Percentiles rank a stretch among this genome's conserved stretches.
These are phyloP conservation scores for Hippasteria phrygiana DNA, from an alignment of 53 echinoderm and acorn worm species.

Conservation along the genomic window DNA sequence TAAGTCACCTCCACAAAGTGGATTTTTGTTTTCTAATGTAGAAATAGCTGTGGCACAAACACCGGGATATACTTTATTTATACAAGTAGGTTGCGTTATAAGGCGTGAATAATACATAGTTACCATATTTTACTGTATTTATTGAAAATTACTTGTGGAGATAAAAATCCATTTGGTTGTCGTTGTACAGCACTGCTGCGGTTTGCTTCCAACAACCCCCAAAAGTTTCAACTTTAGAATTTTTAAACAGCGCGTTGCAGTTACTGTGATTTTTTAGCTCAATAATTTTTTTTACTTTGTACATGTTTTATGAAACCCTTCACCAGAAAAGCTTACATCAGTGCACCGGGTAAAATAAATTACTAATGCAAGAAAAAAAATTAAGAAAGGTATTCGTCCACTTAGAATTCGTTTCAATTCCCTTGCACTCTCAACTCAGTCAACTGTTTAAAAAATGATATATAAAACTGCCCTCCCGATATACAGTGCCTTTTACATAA, in stretches of 20 bases:
- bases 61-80: constrained; percentile 20
- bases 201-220: background rate
- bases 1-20: constrained; percentile 7
- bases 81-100: constrained; percentile 49
- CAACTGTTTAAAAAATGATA: background rate
- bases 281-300: constrained; percentile 11
- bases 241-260: constrained; percentile 23
- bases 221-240: background rate
- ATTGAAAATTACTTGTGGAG: background rate
- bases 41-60: constrained; percentile 39
- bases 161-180: background rate
- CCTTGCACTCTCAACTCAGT: background rate
- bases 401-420: background rate
- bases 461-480: constrained; percentile 37
- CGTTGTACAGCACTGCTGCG: constrained; percentile 1
- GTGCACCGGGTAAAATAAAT: background rate
- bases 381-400: background rate
- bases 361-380: background rate
- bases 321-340: constrained; percentile 37
- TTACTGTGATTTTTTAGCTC: constrained; percentile 8
- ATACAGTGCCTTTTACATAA: constrained; percentile 47
- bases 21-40: constrained; percentile 12
- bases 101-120: constrained; percentile 36
- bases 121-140: background rate
- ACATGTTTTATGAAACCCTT: constrained; percentile 36